Conservation (phyloP, 2,113 vertebrate genomes). For the Cyrtonyx montezumae region DNA sequence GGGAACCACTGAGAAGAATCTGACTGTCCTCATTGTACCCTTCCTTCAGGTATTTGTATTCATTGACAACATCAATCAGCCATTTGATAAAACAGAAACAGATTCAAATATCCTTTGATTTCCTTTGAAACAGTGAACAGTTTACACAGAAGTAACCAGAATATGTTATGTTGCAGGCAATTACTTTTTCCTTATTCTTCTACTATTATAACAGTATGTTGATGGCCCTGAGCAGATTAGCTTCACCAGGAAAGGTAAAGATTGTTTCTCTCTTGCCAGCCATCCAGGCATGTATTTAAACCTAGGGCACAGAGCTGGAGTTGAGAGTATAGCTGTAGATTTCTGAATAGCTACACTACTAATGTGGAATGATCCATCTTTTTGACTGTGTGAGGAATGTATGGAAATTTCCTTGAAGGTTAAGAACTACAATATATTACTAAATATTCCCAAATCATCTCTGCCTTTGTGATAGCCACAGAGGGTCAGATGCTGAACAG, state of each 20-base stretch:
- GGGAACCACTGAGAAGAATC: background rate
- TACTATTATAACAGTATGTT: background rate
- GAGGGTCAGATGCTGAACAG: background rate
- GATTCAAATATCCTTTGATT: background rate
- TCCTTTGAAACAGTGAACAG: background rate
- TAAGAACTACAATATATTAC: background rate
- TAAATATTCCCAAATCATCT: background rate
- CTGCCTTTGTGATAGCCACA: background rate
- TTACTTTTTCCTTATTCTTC: background rate
- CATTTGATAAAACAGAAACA: background rate
- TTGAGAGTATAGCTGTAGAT: background rate
- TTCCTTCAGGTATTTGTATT: background rate
- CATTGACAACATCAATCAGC: background rate
- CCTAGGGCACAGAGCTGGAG: accelerated
- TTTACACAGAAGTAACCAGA: background rate
- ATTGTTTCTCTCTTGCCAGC: background rate
- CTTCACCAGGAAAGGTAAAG: background rate
- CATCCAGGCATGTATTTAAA: background rate
- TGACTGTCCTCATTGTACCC: background rate
- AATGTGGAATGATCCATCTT: background rate
- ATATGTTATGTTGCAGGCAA: background rate
- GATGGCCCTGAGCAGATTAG: background rate
- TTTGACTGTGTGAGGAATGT: background rate
- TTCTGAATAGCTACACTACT: background rate
- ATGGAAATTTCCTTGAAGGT: background rate